phyloP scores from a whole-genome alignment of 2,888 invertebrate genomes.

The Tupiocoris notatus region DNA sequence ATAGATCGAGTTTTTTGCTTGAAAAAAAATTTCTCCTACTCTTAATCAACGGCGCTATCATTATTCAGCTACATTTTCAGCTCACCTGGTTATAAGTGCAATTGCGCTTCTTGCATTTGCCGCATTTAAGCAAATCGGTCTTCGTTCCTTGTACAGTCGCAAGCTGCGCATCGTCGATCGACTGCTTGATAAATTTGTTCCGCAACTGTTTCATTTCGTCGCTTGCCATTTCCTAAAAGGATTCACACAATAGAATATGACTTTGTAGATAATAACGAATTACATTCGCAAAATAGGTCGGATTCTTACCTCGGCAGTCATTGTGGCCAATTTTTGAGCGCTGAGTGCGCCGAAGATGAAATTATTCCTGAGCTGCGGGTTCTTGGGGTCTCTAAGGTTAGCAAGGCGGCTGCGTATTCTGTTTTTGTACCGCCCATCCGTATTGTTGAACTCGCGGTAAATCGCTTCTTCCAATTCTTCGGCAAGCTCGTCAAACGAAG shows the following conservation, averaged over 20 bases:
- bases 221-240: slow-evolving; percentile 99
- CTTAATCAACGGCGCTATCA: no score
- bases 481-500: slow-evolving; percentile 81
- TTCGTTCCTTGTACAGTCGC: slow-evolving; percentile 91
- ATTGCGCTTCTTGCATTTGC: slow-evolving; percentile 94
- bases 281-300: no score
- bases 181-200: slow-evolving; percentile 93
- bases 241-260: no score
- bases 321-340: slow-evolving; percentile 81
- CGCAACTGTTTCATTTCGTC: slow-evolving; percentile 93
- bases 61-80: no score
- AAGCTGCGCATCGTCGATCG: slow-evolving; percentile 97
- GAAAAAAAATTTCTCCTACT: no score
- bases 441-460: slow-evolving; percentile 86
- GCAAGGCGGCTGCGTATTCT: slow-evolving; percentile 91
- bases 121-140: slow-evolving; percentile 95
- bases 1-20: no score
- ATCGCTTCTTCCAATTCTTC: slow-evolving; percentile 90
- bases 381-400: slow-evolving; percentile 95
- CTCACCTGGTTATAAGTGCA: slow-evolving; percentile 96
- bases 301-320: slow-evolving; percentile 87
- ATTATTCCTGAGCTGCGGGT: slow-evolving; percentile 87
- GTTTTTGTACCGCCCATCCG: slow-evolving; percentile 95
- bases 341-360: slow-evolving; percentile 83
- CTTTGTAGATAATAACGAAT: no score